Evolutionary conservation across 1,140 invertebrate species (phyloP), one percentile per base, ranked within the genome.

Genomic region (Paramacrobiotus metropolitanus): DNA sequence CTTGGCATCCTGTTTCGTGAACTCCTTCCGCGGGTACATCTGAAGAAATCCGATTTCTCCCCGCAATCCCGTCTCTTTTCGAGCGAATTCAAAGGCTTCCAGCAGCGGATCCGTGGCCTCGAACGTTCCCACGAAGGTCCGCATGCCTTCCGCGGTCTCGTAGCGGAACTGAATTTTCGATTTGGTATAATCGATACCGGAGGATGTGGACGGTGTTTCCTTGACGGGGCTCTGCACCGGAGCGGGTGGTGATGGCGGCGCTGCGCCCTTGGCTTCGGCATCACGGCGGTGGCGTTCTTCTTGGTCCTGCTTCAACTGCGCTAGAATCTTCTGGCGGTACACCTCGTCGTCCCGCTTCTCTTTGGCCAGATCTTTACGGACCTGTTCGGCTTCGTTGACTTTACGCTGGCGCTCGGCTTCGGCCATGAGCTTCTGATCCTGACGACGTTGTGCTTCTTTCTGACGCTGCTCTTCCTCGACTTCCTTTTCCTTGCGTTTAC

Each of bases 31-130:
- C 15, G 48, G 48, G 28, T 55, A 55, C 48, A 55, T 15, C 24
- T 55, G 48, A 9, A 9, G 9, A 15, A 15, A 24, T 9, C 4
- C 4, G 4, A 28, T 55, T 9, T 20, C 15, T 55, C 24, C 24
- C 48, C 28, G 15, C 48, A 55, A 55, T 24, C 48, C 48, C 48
- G 48, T 55, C 48, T 55, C 48, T 28, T 55, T 55, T 24, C 24
- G 15, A 9, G 24, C 48, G 24, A 20, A 55, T 9, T 55, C 48
- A 4, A 24, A 9, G 24, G 48, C 48, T 28, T 4, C 9, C 15
- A 15, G 4, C 15, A 55, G 28, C 15, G 28, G 48, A 55, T 55
- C 48, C 4, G 15, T 28, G 15, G 48, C 48, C 24, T 55, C 48
- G 48, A 55, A 55, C 24, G 15, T 24, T 24, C 48, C 48, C 15